Conservation (phyloP, 2,888 invertebrate species). For the Pterostichus madidus region DNA sequence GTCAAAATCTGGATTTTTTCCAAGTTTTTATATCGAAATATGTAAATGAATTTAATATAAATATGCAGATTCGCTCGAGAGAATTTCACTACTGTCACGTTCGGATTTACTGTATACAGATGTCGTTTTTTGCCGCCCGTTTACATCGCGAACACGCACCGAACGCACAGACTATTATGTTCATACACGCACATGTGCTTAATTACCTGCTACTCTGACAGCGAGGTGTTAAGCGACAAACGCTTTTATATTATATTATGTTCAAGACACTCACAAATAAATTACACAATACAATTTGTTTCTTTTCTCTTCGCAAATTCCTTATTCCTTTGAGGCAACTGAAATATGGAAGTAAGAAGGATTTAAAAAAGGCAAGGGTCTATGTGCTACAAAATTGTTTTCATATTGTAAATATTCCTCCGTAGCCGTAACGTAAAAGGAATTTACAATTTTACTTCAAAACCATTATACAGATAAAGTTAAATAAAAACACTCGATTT, state of each 20-base stretch:
- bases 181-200: not conserved
- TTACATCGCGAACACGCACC: not conserved
- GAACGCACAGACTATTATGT: constrained; percentile 5
- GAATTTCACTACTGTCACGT: constrained; percentile 47
- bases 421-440: not conserved
- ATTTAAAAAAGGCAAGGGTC: not conserved
- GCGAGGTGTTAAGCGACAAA: constrained; percentile 7
- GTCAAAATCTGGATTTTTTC: constrained; percentile 43
- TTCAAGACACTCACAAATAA: not conserved
- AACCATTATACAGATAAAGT: not conserved
- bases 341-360: not conserved
- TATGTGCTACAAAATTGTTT: constrained; percentile 2
- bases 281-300: not conserved
- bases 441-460: constrained; percentile 1
- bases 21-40: constrained; percentile 50
- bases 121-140: constrained; percentile 8
- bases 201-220: constrained; percentile 20
- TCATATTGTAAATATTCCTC: not conserved
- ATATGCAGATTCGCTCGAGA: constrained; percentile 32
- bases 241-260: constrained; percentile 6
- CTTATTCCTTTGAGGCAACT: not conserved
- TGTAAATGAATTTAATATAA: constrained; percentile 49
- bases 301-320: not conserved
- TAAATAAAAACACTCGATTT: too few species aligned
- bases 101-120: constrained; percentile 48